Evolutionary conservation across 2,797 vertebrate genomes (phyloP), one percentile per base, ranked within the genome.

Genomic region (Podarcis siculus): DNA sequence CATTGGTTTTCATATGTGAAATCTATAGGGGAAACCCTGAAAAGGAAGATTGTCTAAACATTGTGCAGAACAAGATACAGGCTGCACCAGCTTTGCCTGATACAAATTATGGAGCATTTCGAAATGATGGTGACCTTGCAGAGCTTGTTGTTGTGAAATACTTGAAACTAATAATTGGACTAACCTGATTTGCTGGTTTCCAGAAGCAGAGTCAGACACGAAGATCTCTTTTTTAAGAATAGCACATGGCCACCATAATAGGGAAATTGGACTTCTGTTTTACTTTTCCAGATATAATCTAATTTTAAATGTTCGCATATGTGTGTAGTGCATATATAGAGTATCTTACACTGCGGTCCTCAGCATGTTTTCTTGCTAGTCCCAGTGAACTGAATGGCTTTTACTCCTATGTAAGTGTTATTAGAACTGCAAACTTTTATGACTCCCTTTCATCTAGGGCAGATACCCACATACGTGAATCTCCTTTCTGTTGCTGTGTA

Each of bases 331-430:
- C 61, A 5, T 64, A 64, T 64, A 64, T 64, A 23, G 21, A 19
- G 61, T 55, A 55, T 23, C 61, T 64, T 64, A 5, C 21, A 61
- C 58, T 61, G 58, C 19, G 2, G 58, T 61, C 21, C 58, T 61
- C 17, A 61, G 58, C 19, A 19, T 61, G 61, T 19, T 64, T 64
- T 23, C 61, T 64, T 64, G 61, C 17, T 64, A 8, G 32, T 27
- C 45, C 58, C 86, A 86, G 77, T 86, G 82, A 87, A 71, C 77
- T 83, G 37, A 15, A 79, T 25, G 30, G 2, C 30, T 58, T 32
- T 42, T 37, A 55, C 49, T 55, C 49, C 49, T 55, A 55, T 55
- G 49, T 55, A 55, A 55, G 49, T 55, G 49, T 55, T 55, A 55
- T 55, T 55, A 55, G 13, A 55, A 55, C 13, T 15, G 13, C 49